Conservation (phyloP, 2,888 invertebrate genomes). For the Sialis fuliginosa region DNA sequence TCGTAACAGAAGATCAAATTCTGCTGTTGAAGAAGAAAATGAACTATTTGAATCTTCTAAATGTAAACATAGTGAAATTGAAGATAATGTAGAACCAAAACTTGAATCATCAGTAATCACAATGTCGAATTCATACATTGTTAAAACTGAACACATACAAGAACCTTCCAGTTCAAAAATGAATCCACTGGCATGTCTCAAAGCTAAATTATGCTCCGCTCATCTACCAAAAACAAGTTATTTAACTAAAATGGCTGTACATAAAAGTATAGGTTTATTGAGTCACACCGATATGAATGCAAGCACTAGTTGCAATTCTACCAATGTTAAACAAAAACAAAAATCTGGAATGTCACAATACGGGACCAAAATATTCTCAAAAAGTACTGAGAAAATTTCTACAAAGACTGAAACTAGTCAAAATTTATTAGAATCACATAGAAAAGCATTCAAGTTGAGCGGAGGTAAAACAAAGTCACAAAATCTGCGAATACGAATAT, state of each 20-base stretch:
- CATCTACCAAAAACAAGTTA: slow-evolving; percentile 26
- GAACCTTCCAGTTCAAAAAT: slow-evolving; percentile 23
- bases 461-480: slow-evolving; percentile 16
- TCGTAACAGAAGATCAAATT: not conserved
- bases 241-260: slow-evolving; percentile 24
- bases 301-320: not conserved
- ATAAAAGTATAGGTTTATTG: slow-evolving; percentile 24
- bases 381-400: not conserved
- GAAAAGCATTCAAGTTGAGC: slow-evolving; percentile 5
- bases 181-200: slow-evolving; percentile 24
- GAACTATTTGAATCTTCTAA: not conserved
- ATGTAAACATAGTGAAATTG: slow-evolving; percentile 2
- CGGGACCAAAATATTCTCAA: not conserved
- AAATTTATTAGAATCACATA: not conserved
- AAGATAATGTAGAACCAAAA: not conserved
- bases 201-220: slow-evolving; percentile 26
- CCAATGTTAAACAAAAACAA: not conserved
- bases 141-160: not conserved
- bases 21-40: not conserved
- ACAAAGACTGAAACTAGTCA: not conserved
- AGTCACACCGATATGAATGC: slow-evolving; percentile 14
- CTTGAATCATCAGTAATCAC: not conserved
- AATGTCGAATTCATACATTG: not conserved
- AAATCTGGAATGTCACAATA: not conserved
- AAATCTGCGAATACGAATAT: slow-evolving; percentile 25